phyloP scores from a whole-genome alignment of 2,797 vertebrate species.

The Numenius phaeopus region DNA sequence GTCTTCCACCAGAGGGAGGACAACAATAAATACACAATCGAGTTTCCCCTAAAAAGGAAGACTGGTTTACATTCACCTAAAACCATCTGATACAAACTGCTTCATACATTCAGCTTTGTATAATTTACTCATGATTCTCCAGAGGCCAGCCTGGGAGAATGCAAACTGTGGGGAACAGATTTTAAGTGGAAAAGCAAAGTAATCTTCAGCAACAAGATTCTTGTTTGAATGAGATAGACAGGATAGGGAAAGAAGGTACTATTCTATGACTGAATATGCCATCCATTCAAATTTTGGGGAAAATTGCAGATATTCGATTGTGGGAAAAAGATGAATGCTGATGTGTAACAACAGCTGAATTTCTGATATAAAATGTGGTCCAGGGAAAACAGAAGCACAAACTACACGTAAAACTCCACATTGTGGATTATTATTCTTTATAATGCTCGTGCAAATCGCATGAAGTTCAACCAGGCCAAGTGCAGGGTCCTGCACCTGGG shows the following conservation, averaged over 20 bases:
- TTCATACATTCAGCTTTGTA: not conserved
- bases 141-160: not conserved
- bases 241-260: not conserved
- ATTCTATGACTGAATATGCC: rapidly evolving
- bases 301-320: not conserved
- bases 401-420: rapidly evolving
- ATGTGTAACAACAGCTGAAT: not conserved
- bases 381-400: not conserved
- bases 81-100: not conserved
- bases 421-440: not conserved
- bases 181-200: not conserved
- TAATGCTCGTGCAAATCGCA: too few relatives aligned
- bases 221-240: not conserved
- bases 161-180: not conserved
- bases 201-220: not conserved
- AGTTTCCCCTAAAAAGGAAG: not conserved
- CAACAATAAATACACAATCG: not conserved
- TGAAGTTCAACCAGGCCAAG: too few relatives aligned
- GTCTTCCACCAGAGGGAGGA: not conserved
- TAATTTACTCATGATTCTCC: not conserved
- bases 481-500: too few relatives aligned
- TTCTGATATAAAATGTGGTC: not conserved
- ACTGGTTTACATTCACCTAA: not conserved
- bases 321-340: not conserved
- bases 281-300: not conserved